Evolutionary conservation across 2,113 vertebrate genomes (phyloP).

Genomic region (Callocephalon fimbriatum): DNA sequence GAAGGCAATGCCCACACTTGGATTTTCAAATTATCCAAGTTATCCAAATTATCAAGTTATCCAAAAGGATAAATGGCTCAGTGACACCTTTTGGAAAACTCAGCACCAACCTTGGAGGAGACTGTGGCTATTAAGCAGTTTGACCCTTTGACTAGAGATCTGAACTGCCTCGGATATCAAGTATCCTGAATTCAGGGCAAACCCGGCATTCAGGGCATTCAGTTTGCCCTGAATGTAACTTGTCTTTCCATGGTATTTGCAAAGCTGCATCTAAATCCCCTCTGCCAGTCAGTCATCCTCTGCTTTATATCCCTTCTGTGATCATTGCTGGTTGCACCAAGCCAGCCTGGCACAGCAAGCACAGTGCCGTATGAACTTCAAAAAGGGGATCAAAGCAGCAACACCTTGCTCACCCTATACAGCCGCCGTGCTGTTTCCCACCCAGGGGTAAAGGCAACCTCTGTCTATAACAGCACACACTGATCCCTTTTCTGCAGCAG

Average conservation of each 20-base stretch:
- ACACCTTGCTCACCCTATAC: neutral
- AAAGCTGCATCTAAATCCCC: neutral
- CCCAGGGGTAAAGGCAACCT: neutral
- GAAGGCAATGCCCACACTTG: neutral
- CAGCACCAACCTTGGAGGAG: neutral
- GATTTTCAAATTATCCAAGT: neutral
- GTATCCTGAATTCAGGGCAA: neutral
- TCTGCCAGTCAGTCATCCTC: neutral
- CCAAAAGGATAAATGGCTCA: neutral
- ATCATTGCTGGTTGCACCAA: neutral
- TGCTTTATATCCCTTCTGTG: neutral
- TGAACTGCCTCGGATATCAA: neutral
- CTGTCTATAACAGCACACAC: neutral
- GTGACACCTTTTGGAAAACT: neutral
- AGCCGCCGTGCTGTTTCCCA: neutral
- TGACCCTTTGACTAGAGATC: neutral
- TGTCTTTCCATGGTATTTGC: neutral
- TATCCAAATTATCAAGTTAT: neutral
- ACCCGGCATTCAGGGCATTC: neutral
- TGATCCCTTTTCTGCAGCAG: neutral
- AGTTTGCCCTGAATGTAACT: neutral
- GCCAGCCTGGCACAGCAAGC: neutral
- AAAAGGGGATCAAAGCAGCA: neutral
- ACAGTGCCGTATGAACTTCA: accelerated
- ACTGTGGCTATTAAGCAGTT: neutral